A percentile compares a stretch with the other conserved stretches of the same genome.
phyloP scores from a whole-genome alignment of 2,797 vertebrate species.

The Oryzias sinensis region DNA sequence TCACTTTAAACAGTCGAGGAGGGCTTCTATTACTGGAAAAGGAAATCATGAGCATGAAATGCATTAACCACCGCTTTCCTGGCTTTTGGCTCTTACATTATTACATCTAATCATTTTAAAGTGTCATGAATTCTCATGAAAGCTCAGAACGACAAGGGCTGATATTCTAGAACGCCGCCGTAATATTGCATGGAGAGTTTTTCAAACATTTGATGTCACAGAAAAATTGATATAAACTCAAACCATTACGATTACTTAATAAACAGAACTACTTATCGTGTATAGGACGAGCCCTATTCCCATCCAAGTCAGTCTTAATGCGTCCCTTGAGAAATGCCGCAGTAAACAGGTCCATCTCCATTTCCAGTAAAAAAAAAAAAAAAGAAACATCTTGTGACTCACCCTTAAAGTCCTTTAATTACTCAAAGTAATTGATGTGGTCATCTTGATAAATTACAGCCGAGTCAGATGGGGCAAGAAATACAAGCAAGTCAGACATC shows the following conservation, averaged over 20 bases:
- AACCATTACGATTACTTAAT: slow-evolving; percentile 1
- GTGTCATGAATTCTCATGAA: slow-evolving; percentile 51
- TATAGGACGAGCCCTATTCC: too few relatives aligned
- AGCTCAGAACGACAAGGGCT: slow-evolving; percentile 39
- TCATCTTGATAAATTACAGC: background rate
- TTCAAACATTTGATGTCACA: slow-evolving; percentile 2
- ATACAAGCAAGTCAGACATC: background rate
- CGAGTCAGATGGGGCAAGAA: background rate
- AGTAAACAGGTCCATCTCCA: background rate
- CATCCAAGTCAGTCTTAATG: slow-evolving; percentile 9
- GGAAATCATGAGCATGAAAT: slow-evolving; percentile 30
- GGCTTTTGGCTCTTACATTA: slow-evolving; percentile 48
- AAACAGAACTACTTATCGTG: too few relatives aligned
- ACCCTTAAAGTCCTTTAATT: background rate
- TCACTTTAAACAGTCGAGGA: slow-evolving; percentile 31
- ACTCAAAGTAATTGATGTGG: background rate
- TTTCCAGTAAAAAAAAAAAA: slow-evolving; percentile 2
- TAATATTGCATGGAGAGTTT: slow-evolving; percentile 21
- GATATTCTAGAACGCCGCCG: slow-evolving; percentile 35
- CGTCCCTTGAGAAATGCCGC: slow-evolving; percentile 15
- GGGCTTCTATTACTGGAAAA: slow-evolving; percentile 14
- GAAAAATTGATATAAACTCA: background rate
- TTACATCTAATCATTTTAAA: slow-evolving; percentile 58
- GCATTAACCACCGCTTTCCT: slow-evolving; percentile 35
- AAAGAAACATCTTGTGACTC: background rate